Base-by-base conservation (phyloP, 2,113 vertebrate species). In the Pycnonotus jocosus region DNA sequence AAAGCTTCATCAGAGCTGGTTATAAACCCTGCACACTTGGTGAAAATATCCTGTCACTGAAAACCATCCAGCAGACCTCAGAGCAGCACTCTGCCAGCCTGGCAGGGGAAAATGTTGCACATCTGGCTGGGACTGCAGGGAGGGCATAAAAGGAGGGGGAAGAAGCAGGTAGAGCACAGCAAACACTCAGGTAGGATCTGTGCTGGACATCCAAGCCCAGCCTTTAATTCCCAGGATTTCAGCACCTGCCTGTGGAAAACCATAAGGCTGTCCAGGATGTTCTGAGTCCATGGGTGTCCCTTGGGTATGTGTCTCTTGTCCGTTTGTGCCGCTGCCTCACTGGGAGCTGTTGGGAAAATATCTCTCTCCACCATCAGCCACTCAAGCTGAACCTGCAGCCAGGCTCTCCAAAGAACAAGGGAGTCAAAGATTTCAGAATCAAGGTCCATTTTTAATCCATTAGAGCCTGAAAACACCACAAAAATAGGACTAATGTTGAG, bases 31-130 rank as follows among this genome's bases (percentile, higher is more conserved):
- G 78, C 89, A 27, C 9, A 7, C 70, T 11, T 57, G 23, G 77
- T 58, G 93, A 82, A 95, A 90, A 91, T 72, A 78, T 92, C 91
- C 95, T 91, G 93, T 28, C 87, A 54, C 81, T 86, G 93, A 80
- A 82, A 62, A 5, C 5, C 81, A 73, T 74, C 74, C 93, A 86
- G 68, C 47, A 81, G 76, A 44, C 11, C 82, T 65, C n/a, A 6
- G 40, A 90, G 88, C 89, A 79, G 72, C 58, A 5, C 80, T 5
- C 56, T 71, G 69, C 91, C 76, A 74, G 60, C 0, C 35, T 12
- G 23, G 58, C 54, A 27, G 65, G 23, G 73, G 45, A 69, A 25
- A 76, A 82, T 7, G 22, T 8, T 12, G 48, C 82, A 69, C 85
- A 72, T 47, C 71, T 58, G 86, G 11, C 82, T 73, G 84, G 42